phyloP scores from a whole-genome alignment of 2,113 vertebrate genomes.

The Ptychochromis oligacanthus region DNA sequence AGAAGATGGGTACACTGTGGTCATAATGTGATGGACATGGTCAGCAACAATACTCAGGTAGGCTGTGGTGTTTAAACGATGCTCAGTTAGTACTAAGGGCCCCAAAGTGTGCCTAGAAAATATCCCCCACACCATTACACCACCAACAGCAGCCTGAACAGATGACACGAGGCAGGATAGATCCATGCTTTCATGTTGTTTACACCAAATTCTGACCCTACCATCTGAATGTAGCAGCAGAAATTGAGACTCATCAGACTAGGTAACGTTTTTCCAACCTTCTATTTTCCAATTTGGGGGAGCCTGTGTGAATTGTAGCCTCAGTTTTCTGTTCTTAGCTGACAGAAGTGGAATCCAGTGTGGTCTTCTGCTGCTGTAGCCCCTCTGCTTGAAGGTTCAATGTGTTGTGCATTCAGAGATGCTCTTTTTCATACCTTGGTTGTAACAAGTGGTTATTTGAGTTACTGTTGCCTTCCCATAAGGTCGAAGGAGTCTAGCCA shows the following conservation, averaged over 20 bases:
- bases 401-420: neutral
- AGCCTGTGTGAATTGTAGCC: neutral
- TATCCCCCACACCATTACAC: neutral
- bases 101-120: neutral
- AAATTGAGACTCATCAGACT: neutral
- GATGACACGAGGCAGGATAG: neutral
- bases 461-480: neutral
- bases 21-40: neutral
- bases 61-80: neutral
- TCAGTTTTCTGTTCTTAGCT: neutral
- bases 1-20: neutral
- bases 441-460: neutral
- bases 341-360: neutral
- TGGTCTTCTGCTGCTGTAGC: neutral
- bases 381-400: neutral
- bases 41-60: neutral
- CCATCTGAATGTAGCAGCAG: neutral
- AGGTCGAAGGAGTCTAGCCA: too few relatives aligned
- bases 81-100: neutral
- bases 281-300: neutral
- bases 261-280: neutral
- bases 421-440: neutral
- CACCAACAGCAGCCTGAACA: too few relatives aligned
- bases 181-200: neutral
- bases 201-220: neutral